Conservation (phyloP, 2,797 vertebrate genomes). For the Prunella strophiata region DNA sequence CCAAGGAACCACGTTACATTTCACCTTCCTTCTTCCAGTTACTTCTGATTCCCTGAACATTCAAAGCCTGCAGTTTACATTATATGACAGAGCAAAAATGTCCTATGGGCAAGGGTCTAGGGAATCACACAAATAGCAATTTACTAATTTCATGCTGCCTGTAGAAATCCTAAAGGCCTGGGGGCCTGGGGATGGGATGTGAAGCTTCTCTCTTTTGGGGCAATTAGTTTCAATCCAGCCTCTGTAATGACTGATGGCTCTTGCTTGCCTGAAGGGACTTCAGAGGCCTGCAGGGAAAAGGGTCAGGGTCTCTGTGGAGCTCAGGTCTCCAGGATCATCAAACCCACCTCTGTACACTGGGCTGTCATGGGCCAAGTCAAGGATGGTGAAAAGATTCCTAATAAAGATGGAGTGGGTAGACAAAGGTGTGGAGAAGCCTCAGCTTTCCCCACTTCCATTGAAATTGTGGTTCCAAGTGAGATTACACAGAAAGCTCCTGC, state of each 20-base stretch:
- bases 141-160: constrained; percentile 19
- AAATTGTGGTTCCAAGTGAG: neutral
- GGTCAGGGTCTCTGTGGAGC: neutral
- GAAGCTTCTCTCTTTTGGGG: neutral
- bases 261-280: neutral
- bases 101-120: constrained; percentile 44
- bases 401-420: neutral
- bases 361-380: neutral
- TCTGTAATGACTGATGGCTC: neutral
- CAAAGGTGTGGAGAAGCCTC: neutral
- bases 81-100: constrained; percentile 15
- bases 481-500: neutral
- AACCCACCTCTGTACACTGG: neutral
- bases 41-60: neutral
- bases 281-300: neutral
- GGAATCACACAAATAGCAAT: constrained; percentile 46
- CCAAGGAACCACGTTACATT: neutral
- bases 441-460: neutral
- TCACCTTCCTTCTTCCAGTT: neutral
- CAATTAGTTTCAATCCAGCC: neutral
- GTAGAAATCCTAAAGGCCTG: neutral
- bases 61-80: constrained; percentile 21
- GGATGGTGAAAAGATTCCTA: neutral
- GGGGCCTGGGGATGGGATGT: neutral
- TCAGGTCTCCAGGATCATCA: neutral